Evolutionary conservation across 1,140 invertebrate species (phyloP).

Genomic region (Drosophila bipectinata): DNA sequence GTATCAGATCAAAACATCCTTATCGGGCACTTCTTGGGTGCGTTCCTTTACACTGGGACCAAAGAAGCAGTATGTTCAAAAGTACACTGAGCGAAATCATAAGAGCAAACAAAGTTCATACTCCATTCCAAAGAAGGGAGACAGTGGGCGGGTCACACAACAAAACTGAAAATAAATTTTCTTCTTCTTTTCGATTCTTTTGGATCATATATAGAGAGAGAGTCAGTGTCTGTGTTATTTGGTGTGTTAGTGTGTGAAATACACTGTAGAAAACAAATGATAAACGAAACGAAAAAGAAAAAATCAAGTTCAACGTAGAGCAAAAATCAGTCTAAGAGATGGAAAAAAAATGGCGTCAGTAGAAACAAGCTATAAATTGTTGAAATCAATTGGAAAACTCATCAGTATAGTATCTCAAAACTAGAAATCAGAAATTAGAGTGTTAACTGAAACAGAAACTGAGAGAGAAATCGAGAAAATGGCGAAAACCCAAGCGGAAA

Average conservation of each 20-base stretch:
- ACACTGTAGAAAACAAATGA: slow-evolving; percentile 14
- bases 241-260: slow-evolving; percentile 27
- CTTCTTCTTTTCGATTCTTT: neutral
- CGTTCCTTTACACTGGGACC: slow-evolving; percentile 11
- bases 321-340: neutral
- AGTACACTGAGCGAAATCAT: slow-evolving; percentile 54
- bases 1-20: slow-evolving; percentile 11
- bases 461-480: slow-evolving; percentile 8
- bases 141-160: slow-evolving; percentile 22
- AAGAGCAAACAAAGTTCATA: slow-evolving; percentile 40
- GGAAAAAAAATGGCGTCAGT: neutral
- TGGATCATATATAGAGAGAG: slow-evolving; percentile 12
- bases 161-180: slow-evolving; percentile 19
- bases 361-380: neutral
- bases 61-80: slow-evolving; percentile 41
- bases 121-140: slow-evolving; percentile 17
- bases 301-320: neutral
- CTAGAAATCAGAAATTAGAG: slow-evolving; percentile 3
- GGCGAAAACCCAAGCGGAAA: neutral
- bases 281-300: slow-evolving; percentile 6
- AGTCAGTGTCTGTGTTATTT: slow-evolving; percentile 12
- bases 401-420: neutral
- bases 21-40: slow-evolving; percentile 1
- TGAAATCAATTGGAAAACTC: neutral
- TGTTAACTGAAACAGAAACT: slow-evolving; percentile 1